Evolutionary conservation across 1,140 invertebrate species (phyloP).

Genomic region (Apis laboriosa): DNA sequence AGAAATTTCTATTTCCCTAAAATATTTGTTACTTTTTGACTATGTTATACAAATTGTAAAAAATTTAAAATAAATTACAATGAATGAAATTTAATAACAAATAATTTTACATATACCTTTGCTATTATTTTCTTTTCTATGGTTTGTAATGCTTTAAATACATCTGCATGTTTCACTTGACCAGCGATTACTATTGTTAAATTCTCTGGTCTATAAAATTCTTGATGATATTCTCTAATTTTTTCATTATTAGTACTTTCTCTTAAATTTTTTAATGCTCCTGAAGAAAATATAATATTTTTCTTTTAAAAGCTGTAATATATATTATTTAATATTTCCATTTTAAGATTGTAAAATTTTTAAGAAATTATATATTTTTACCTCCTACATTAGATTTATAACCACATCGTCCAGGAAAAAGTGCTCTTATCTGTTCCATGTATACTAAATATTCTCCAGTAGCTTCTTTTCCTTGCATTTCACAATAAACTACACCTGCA

Average conservation of each 20-base stretch:
- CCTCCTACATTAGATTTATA: slow-evolving; percentile 94
- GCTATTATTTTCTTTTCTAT: slow-evolving; percentile 90
- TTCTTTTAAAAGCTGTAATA: slow-evolving; percentile 1
- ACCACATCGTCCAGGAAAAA: slow-evolving; percentile 91
- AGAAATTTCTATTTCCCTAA: slow-evolving; percentile 82
- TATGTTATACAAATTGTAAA: background rate
- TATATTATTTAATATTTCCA: background rate
- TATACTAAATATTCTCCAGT: slow-evolving; percentile 86
- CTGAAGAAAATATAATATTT: slow-evolving; percentile 47
- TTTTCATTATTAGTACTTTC: slow-evolving; percentile 90
- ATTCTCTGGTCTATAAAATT: slow-evolving; percentile 96
- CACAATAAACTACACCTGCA: slow-evolving; percentile 95
- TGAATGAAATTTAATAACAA: background rate
- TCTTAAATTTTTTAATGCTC: slow-evolving; percentile 88
- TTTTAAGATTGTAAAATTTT: slow-evolving; percentile 1
- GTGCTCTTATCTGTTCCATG: slow-evolving; percentile 83
- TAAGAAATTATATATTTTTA: slow-evolving; percentile 69
- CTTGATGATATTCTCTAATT: slow-evolving; percentile 90
- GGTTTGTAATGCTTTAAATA: slow-evolving; percentile 87
- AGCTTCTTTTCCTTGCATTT: slow-evolving; percentile 95
- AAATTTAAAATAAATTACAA: background rate
- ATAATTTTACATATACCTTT: slow-evolving; percentile 82
- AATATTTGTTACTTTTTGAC: slow-evolving; percentile 51
- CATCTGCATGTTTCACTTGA: slow-evolving; percentile 87
- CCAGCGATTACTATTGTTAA: slow-evolving; percentile 92